Evolutionary conservation across 2,888 invertebrate genomes (phyloP).

Genomic region (Xanthorhoe designata): DNA sequence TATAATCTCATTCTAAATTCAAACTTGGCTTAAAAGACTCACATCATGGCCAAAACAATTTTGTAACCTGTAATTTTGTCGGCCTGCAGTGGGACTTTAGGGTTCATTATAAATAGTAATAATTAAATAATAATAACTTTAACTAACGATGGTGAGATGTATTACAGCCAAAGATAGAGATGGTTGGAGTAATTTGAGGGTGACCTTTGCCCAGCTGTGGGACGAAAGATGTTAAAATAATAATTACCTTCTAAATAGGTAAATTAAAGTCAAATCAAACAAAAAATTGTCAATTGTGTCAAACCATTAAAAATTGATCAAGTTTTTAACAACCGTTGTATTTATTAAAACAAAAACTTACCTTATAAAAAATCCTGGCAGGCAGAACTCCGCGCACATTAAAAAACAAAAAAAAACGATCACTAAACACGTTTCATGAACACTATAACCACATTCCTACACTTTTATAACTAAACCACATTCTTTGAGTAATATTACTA

Average conservation of each 20-base stretch:
- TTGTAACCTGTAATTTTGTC: conserved; percentile 7
- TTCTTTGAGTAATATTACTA: conserved; percentile 50
- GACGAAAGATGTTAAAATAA: no score
- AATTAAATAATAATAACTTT: no score
- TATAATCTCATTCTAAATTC: conserved; percentile 29
- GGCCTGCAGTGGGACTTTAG: no score
- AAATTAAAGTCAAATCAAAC: no score
- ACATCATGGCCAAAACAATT: conserved; percentile 24
- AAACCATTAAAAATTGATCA: no score
- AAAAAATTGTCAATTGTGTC: no score
- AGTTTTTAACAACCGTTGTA: background rate
- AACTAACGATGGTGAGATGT: no score
- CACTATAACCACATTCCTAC: conserved; percentile 74
- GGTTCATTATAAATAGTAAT: no score
- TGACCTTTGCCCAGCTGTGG: no score
- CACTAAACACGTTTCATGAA: conserved; percentile 70
- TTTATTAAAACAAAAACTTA: conserved; percentile 38
- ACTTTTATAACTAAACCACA: conserved; percentile 63
- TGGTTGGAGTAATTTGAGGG: no score
- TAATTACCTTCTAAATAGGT: no score
- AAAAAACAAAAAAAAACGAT: conserved; percentile 62
- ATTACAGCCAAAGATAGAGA: no score
- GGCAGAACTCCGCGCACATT: conserved; percentile 52
- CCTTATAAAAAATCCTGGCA: conserved; percentile 60
- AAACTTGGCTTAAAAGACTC: conserved; percentile 7